A percentile compares a stretch with the other conserved stretches of the same genome.
Evolutionary conservation across 2,797 vertebrate genomes (phyloP).

Genomic region (Allobates femoralis): DNA sequence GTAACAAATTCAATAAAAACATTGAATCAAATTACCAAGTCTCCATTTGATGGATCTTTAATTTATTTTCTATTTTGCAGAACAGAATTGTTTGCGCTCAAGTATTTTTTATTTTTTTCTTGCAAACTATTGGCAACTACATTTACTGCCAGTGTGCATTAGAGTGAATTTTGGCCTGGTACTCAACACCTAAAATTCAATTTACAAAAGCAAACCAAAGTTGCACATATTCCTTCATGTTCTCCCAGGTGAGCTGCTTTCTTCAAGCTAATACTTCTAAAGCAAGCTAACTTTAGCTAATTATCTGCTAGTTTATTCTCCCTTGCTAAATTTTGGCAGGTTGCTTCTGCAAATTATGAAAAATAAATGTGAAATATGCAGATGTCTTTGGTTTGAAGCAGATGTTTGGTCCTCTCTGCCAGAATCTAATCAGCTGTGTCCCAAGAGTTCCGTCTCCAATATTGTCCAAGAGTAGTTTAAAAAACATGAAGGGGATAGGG

Average conservation of each 20-base stretch:
- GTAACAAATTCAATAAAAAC: conserved; percentile 10
- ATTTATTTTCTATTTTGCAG: conserved; percentile 33
- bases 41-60: conserved; percentile 38
- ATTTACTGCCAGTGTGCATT: conserved; percentile 55
- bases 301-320: conserved; percentile 88
- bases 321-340: conserved; percentile 93
- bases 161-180: conserved; percentile 67
- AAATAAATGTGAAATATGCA: conserved; percentile 99
- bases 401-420: conserved; percentile 95
- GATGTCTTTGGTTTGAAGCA: conserved; percentile 99
- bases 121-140: conserved; percentile 62
- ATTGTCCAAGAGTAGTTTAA: conserved; percentile 84
- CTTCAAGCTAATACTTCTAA: conserved; percentile 93
- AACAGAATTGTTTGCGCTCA: conserved; percentile 37
- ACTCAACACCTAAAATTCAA: conserved; percentile 70
- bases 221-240: conserved; percentile 75
- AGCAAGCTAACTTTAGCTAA: conserved; percentile 98
- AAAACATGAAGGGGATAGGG: conserved; percentile 74
- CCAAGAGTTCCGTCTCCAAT: conserved; percentile 74
- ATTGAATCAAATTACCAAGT: conserved; percentile 18
- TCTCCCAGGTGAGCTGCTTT: conserved; percentile 83
- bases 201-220: conserved; percentile 77
- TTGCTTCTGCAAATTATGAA: conserved; percentile 99
- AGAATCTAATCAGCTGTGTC: conserved; percentile 97
- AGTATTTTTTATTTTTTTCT: conserved; percentile 29